These are phyloP conservation scores for Lutjanus argentimaculatus DNA, from an alignment of 2,797 vertebrate species.

Conservation along the genomic window DNA sequence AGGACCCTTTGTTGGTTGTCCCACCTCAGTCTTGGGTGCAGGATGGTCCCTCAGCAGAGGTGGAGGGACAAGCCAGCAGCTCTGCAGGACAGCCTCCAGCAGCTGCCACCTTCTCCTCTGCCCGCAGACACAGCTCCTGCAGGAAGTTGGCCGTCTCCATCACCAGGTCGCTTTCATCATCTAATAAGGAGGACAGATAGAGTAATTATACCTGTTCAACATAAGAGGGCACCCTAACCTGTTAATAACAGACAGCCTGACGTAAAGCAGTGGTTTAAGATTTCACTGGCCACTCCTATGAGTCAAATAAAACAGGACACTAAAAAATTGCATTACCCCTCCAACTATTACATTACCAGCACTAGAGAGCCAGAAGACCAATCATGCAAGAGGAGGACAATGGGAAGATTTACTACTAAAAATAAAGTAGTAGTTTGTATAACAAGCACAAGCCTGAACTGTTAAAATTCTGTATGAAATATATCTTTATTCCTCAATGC, in stretches of 20 bases:
- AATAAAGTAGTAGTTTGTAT: too few species aligned
- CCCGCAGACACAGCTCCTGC: slow-evolving; percentile 70
- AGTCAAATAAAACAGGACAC: too few species aligned
- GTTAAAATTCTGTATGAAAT: too few species aligned
- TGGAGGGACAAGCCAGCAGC: slow-evolving; percentile 51
- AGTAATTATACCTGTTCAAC: neutral
- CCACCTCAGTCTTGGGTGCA: slow-evolving; percentile 34
- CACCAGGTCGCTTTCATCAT: slow-evolving; percentile 68
- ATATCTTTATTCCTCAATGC: too few species aligned
- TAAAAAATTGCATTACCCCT: too few species aligned
- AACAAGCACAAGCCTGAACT: too few species aligned
- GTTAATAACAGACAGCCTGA: neutral
- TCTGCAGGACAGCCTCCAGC: slow-evolving; percentile 68
- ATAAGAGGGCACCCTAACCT: neutral
- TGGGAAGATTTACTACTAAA: too few species aligned
- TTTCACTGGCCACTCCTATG: neutral
- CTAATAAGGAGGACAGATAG: slow-evolving; percentile 30
- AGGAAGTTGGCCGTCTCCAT: slow-evolving; percentile 75
- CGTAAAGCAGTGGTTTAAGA: neutral
- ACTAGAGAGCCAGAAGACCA: too few species aligned
- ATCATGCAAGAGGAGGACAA: too few species aligned
- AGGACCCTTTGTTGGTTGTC: neutral
- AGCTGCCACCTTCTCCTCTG: slow-evolving; percentile 69
- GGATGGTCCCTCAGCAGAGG: slow-evolving; percentile 29
- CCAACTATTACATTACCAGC: too few species aligned